Evolutionary conservation across 92 coral and sea anemone species (phyloP), one percentile per base, ranked within the genome.

Genomic region (Epizoanthus rinbou): DNA sequence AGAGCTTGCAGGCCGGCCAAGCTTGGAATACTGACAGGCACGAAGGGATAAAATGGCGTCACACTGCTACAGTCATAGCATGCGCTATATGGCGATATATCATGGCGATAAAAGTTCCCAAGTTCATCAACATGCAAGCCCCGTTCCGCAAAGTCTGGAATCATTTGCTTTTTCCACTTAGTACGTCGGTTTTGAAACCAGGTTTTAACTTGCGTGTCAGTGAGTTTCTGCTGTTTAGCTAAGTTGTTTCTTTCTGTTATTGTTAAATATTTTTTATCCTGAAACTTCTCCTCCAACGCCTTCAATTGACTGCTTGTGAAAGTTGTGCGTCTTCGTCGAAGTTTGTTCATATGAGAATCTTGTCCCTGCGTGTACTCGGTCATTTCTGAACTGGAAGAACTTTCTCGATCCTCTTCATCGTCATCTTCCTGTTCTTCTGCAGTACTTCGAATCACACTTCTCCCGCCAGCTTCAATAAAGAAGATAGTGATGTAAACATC

Each of bases 101-200:
- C 82, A 14, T 89, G 95, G 69, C 87, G 59, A 84, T 84, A 90
- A n/a, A 90, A 50, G 47, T 89, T 56, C 14, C 71, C 84, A 78
- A 90, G 82, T 41, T 91, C 98, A 33, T 93, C 93, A 72, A 81
- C 83, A 62, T 94, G 87, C 69, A 93, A 53, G 58, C 85, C 88
- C 43, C 93, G 91, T 57, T 93, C 98, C 43, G 70, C 57, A 79
- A 86, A 93, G 70, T 93, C 95, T 6, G 98, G 98, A 84, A 94
- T 92, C 93, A 91, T 97, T 90, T 97, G 98, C 81, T 97, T 97
- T 85, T 97, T 97, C 99, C 99, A 97, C 87, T 97, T 97, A 8
- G 99, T 97, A 31, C 99, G 90, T 63, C 99, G 87, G 80, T 97
- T 97, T 83, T 97, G 99, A 52, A 97, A 97, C 99, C 99, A 97